Evolutionary conservation across 1,140 invertebrate genomes (phyloP).

Genomic region (Acromyrmex heyeri): DNA sequence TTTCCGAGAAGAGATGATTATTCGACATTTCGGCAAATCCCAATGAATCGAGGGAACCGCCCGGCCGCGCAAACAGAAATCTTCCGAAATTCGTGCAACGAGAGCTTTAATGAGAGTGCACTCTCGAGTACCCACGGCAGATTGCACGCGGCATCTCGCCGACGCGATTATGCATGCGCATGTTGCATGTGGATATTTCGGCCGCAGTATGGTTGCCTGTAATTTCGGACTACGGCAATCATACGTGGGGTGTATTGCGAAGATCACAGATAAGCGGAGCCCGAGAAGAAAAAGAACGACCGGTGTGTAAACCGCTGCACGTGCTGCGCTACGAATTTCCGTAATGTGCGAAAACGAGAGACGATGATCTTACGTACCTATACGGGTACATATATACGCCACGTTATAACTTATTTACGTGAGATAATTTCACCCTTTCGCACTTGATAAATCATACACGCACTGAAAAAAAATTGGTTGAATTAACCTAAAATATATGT

Average conservation of each 20-base stretch:
- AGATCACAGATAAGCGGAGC: slow-evolving; percentile 52
- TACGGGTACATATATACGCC: background rate
- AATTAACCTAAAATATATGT: no score
- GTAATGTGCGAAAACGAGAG: slow-evolving; percentile 55
- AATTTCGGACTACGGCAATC: slow-evolving; percentile 77
- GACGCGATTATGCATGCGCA: slow-evolving; percentile 66
- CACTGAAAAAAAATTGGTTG: no score
- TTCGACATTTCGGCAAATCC: slow-evolving; percentile 15
- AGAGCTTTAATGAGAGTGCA: slow-evolving; percentile 56
- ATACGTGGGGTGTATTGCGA: slow-evolving; percentile 37
- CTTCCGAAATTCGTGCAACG: slow-evolving; percentile 45
- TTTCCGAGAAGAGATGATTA: slow-evolving; percentile 26
- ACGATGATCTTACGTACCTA: slow-evolving; percentile 3
- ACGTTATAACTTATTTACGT: background rate
- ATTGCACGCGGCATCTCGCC: slow-evolving; percentile 22
- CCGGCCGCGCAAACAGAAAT: slow-evolving; percentile 39
- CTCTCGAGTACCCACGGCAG: slow-evolving; percentile 30
- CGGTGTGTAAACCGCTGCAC: slow-evolving; percentile 19
- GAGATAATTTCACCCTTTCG: background rate
- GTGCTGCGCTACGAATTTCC: slow-evolving; percentile 34
- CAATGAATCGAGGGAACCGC: background rate
- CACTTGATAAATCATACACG: background rate
- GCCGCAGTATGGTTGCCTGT: slow-evolving; percentile 61
- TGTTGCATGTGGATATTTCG: slow-evolving; percentile 61
- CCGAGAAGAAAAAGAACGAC: background rate